A percentile compares a stretch with the other conserved stretches of the same genome.
These are phyloP conservation scores for Drosophila sordidapex DNA, from an alignment of 2,888 invertebrate genomes.

Conservation along the genomic window DNA sequence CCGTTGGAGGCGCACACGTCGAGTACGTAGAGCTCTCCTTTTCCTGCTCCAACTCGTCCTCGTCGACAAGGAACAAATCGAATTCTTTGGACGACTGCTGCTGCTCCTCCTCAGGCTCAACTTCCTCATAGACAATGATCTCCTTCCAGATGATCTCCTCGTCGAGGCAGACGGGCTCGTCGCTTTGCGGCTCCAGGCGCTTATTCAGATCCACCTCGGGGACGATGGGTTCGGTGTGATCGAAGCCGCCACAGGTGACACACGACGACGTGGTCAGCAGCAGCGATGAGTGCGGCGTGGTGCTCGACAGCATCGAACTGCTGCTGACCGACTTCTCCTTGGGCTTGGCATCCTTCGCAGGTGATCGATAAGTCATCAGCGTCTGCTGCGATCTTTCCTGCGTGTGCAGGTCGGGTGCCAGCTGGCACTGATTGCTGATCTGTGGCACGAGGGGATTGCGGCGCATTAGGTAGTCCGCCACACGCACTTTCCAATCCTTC, in stretches of 20 bases:
- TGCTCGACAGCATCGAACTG: slow-evolving; percentile 36
- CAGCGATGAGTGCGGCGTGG: slow-evolving; percentile 67
- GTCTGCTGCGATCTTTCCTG: slow-evolving; percentile 74
- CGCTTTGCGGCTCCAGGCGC: slow-evolving; percentile 54
- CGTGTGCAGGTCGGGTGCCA: slow-evolving; percentile 32
- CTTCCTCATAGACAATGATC: slow-evolving; percentile 59
- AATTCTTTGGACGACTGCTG: slow-evolving; percentile 4
- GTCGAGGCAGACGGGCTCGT: slow-evolving; percentile 57
- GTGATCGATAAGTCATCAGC: slow-evolving; percentile 39
- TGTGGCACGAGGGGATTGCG: slow-evolving; percentile 66
- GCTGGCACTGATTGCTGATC: slow-evolving; percentile 69
- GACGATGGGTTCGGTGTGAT: slow-evolving; percentile 51
- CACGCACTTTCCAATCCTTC: slow-evolving; percentile 69
- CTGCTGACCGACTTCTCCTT: slow-evolving; percentile 40
- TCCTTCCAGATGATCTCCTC: slow-evolving; percentile 71
- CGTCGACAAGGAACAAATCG: slow-evolving; percentile 9
- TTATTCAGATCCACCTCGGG: slow-evolving; percentile 63
- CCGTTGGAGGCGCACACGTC: not conserved
- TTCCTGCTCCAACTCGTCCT: slow-evolving; percentile 4
- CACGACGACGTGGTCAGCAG: slow-evolving; percentile 74
- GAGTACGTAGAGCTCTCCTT: slow-evolving; percentile 6
- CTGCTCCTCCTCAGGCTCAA: slow-evolving; percentile 49
- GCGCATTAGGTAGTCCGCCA: slow-evolving; percentile 69
- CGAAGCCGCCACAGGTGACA: slow-evolving; percentile 64
- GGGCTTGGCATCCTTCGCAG: slow-evolving; percentile 31